phyloP scores from a whole-genome alignment of 2,113 vertebrate genomes.

The Amazona vittata region DNA sequence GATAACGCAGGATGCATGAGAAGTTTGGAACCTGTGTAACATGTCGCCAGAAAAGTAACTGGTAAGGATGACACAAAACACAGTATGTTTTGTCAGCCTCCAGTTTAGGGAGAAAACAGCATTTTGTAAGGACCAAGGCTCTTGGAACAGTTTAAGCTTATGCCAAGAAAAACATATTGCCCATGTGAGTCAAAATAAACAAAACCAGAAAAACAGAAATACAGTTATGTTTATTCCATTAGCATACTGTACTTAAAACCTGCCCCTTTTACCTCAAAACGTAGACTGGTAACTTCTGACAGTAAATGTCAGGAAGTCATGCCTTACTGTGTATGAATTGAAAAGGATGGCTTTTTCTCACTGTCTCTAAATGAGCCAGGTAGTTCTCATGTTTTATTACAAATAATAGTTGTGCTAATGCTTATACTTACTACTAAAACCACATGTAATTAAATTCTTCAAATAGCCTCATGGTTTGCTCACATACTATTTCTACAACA shows the following conservation, averaged over 20 bases:
- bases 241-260: neutral
- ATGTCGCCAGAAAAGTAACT: constrained; percentile 10
- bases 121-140: neutral
- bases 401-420: constrained; percentile 49
- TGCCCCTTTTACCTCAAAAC: neutral
- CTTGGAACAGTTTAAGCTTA: neutral
- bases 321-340: constrained; percentile 17
- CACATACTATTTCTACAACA: neutral
- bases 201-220: constrained; percentile 38
- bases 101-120: constrained; percentile 7
- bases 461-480: constrained; percentile 18
- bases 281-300: constrained; percentile 1
- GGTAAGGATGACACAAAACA: constrained; percentile 47
- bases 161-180: constrained; percentile 38
- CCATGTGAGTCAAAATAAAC: constrained; percentile 28
- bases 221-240: constrained; percentile 16
- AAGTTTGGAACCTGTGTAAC: constrained; percentile 34
- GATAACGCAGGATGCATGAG: neutral
- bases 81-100: neutral
- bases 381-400: constrained; percentile 51
- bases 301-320: constrained; percentile 1
- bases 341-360: constrained; percentile 48
- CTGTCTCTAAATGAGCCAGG: constrained; percentile 18
- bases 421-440: constrained; percentile 61
- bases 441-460: constrained; percentile 59